Base-by-base conservation (phyloP, 2,113 vertebrate species). In the Rhabdornis inornatus region DNA sequence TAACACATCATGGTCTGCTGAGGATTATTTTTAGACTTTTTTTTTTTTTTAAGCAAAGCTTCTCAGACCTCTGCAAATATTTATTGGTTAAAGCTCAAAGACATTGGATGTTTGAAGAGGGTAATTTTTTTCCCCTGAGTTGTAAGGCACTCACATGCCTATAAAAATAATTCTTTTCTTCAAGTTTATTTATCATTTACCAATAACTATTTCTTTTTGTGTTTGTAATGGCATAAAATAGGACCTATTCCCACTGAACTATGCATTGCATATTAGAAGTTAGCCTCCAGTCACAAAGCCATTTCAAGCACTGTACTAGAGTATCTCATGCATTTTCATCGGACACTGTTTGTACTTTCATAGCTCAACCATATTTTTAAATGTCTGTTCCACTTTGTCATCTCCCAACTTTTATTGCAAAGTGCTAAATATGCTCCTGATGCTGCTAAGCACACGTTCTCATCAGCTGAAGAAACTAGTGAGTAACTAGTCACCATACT, bases 371-470 rank as follows among this genome's bases (percentile, higher is more conserved):
- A 72, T 74, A 93, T 85, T 94, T 94, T 91, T 39, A 91, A 94
- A 90, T 88, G 68, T 77, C 72, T 92, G 69, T 82, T 94, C 60
- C 65, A 86, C 45, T 96, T 87, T 65, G 56, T 96, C 80, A 92
- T 94, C 70, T 74, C 84, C 72, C 79, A 90, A 31, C 55, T 94
- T 92, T 42, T 84, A 86, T 63, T 93, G 61, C 44, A 57, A 71
- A 71, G 76, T 87, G 89, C 52, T 90, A 96, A 93, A 92, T 87
- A 77, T 84, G 72, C 55, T 90, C 72, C 61, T 84, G 63, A 88
- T 5, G 5, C 56, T 52, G 39, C 63, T 56, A 27, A 82, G 52
- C 52, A 77, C 75, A 56, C 31, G 42, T 60, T 93, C 70, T 13
- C 47, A 72, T 80, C 88, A 42, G 50, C 60, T 95, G 91, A 91